Evolutionary conservation across 2,888 invertebrate species (phyloP).

Genomic region (Hofmannophila pseudospretella): DNA sequence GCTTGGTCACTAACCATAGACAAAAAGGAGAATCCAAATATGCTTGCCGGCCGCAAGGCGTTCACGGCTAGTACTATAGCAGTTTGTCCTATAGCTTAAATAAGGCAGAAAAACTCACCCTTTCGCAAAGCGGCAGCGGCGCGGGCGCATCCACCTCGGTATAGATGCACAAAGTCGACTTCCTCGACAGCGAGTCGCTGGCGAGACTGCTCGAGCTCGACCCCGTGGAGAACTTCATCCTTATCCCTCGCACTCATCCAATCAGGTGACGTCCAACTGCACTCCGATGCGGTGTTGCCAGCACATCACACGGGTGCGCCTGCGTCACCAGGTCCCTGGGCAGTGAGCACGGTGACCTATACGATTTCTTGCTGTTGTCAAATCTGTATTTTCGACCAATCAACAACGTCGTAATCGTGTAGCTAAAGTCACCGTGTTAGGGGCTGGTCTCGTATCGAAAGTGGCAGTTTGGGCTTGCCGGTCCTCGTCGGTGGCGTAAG

Average conservation of each 20-base stretch:
- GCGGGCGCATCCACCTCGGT: conserved; percentile 73
- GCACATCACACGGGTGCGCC: conserved; percentile 66
- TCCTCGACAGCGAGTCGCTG: conserved; percentile 80
- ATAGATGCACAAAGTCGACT: conserved; percentile 82
- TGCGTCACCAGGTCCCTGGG: conserved; percentile 20
- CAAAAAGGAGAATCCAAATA: no score
- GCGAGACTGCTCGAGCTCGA: conserved; percentile 81
- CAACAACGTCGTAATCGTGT: no score
- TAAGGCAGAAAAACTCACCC: conserved; percentile 66
- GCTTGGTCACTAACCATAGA: no score
- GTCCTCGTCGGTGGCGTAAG: conserved; percentile 26
- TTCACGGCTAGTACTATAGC: no score
- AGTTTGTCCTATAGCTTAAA: no score
- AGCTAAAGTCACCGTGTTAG: no score
- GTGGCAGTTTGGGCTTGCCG: no score
- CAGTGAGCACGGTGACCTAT: no score
- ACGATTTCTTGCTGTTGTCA: no score
- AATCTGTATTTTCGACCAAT: no score
- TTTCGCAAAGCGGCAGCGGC: conserved; percentile 64
- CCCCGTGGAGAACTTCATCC: conserved; percentile 81
- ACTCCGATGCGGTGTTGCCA: conserved; percentile 59
- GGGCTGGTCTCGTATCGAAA: no score
- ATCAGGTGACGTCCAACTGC: conserved; percentile 67
- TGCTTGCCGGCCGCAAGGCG: no score
- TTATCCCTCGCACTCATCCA: conserved; percentile 31